phyloP scores from a whole-genome alignment of 2,888 invertebrate genomes.

The Magallana nippona region DNA sequence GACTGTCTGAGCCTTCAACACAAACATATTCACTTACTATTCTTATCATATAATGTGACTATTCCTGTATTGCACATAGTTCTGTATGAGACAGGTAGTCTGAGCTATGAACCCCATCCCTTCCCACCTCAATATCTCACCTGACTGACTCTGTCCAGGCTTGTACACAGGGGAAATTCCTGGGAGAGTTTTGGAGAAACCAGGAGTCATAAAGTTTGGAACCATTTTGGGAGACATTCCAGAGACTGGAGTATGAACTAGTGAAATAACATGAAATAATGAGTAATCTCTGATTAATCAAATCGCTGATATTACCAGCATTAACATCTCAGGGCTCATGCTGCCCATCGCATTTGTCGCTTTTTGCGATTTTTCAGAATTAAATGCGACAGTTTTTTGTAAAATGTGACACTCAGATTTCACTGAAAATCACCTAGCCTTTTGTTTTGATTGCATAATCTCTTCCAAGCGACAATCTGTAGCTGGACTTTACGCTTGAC shows the following conservation, averaged over 20 bases:
- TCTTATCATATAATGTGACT: neutral
- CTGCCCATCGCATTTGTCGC: too few species aligned
- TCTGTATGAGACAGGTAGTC: neutral
- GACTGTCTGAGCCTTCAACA: slow-evolving; percentile 47
- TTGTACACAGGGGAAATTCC: slow-evolving; percentile 49
- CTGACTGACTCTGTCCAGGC: slow-evolving; percentile 41
- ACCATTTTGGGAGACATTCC: slow-evolving; percentile 46
- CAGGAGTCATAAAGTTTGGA: slow-evolving; percentile 40
- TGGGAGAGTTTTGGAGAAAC: slow-evolving; percentile 49
- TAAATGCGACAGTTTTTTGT: too few species aligned
- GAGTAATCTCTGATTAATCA: too few species aligned
- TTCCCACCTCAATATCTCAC: neutral
- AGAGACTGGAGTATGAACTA: neutral
- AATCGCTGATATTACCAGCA: neutral
- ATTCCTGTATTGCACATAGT: too few species aligned
- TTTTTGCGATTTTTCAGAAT: too few species aligned
- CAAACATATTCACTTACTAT: neutral
- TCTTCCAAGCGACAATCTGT: too few species aligned
- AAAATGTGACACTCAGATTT: too few species aligned
- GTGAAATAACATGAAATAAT: neutral
- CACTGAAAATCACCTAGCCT: too few species aligned
- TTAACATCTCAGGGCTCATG: neutral
- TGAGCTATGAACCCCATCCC: neutral
- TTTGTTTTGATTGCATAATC: too few species aligned
- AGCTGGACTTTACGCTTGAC: too few species aligned